A percentile compares a stretch with the other conserved stretches of the same genome.
Conservation (phyloP, 2,888 invertebrate species). For the Lysandra bellargus region DNA sequence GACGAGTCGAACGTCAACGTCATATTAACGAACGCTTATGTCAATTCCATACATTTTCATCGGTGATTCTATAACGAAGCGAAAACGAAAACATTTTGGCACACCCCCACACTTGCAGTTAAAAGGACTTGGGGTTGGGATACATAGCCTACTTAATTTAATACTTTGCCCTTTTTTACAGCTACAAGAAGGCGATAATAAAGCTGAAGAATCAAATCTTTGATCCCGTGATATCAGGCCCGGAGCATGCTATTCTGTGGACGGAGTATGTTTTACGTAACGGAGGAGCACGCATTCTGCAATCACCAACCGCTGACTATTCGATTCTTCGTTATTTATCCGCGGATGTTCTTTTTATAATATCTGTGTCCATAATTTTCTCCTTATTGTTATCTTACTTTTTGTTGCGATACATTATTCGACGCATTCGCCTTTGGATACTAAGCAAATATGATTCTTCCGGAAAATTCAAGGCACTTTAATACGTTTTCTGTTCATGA, state of each 20-base stretch:
- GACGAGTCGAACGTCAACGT: no score
- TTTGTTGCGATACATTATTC: slow-evolving; percentile 48
- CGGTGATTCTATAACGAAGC: no score
- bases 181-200: slow-evolving; percentile 60
- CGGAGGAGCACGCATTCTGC: slow-evolving; percentile 65
- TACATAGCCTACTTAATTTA: neutral
- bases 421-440: slow-evolving; percentile 50
- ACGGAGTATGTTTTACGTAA: slow-evolving; percentile 77
- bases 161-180: slow-evolving; percentile 43
- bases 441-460: slow-evolving; percentile 42
- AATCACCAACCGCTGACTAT: slow-evolving; percentile 63
- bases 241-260: slow-evolving; percentile 76
- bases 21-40: no score
- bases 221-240: slow-evolving; percentile 62
- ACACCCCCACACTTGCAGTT: no score
- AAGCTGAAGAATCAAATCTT: slow-evolving; percentile 53
- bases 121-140: no score
- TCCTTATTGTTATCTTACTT: slow-evolving; percentile 46
- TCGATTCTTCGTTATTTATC: slow-evolving; percentile 63
- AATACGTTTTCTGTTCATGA: slow-evolving; percentile 37
- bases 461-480: slow-evolving; percentile 68
- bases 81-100: no score
- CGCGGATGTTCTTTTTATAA: slow-evolving; percentile 56
- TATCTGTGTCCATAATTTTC: slow-evolving; percentile 44
- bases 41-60: no score